Evolutionary conservation across 2,797 vertebrate species (phyloP).

Genomic region (Oreortyx pictus): DNA sequence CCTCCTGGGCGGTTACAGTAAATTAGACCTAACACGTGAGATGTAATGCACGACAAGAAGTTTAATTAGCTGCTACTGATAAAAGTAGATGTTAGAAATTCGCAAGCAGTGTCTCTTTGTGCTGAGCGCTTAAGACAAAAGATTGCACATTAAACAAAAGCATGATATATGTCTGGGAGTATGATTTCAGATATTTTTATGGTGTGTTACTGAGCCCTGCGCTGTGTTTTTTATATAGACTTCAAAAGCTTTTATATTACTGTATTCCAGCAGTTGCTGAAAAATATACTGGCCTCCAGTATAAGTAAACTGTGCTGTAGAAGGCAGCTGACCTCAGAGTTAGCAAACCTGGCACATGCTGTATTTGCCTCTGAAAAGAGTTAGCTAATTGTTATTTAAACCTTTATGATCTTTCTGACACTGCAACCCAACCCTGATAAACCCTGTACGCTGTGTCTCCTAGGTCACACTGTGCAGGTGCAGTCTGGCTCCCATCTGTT

Average conservation of each 20-base stretch:
- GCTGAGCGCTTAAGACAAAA: neutral
- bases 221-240: neutral
- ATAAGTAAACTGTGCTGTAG: neutral
- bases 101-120: slow-evolving; percentile 9
- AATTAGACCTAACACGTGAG: neutral
- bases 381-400: slow-evolving; percentile 21
- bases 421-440: neutral
- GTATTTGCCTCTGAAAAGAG: slow-evolving; percentile 6
- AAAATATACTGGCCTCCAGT: neutral
- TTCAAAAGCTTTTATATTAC: neutral
- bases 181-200: neutral
- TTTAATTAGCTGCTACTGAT: neutral
- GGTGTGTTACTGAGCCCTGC: neutral
- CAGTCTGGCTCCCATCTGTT: neutral
- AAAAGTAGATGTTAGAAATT: neutral
- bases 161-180: neutral
- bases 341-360: neutral
- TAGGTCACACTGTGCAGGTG: neutral
- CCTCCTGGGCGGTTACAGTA: neutral
- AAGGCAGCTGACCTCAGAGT: slow-evolving; percentile 23
- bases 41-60: neutral
- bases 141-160: slow-evolving; percentile 11
- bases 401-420: neutral
- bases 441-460: neutral
- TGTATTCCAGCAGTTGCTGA: neutral